Percentiles rank a stretch among this genome's conserved stretches.
These are phyloP conservation scores for Stylophora pistillata DNA, from an alignment of 64 coral and sea anemone species.

Conservation along the genomic window DNA sequence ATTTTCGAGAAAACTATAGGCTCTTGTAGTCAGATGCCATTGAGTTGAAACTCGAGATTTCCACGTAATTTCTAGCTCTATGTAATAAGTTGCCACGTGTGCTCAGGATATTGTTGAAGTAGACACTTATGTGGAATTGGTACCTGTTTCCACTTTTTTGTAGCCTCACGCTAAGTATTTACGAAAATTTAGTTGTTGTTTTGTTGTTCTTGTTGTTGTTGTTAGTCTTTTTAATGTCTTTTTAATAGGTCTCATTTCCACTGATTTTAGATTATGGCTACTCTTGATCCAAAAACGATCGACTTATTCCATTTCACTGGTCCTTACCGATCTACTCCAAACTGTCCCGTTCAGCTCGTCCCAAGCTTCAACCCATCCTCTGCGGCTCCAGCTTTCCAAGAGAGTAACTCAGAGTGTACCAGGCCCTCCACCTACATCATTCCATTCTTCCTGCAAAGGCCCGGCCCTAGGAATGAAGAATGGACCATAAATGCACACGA, in stretches of 20 bases:
- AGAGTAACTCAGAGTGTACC: conserved; percentile 8
- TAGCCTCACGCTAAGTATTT: too few species aligned
- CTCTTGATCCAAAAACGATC: conserved; percentile 70
- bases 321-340: conserved; percentile 71
- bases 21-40: too few species aligned
- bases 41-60: too few species aligned
- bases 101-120: too few species aligned
- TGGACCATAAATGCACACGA: conserved; percentile 69
- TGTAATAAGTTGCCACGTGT: too few species aligned
- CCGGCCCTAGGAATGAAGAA: conserved; percentile 62
- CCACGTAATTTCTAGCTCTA: too few species aligned
- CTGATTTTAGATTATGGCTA: conserved; percentile 59
- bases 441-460: conserved; percentile 72
- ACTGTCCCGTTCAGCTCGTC: conserved; percentile 62
- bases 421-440: conserved; percentile 40
- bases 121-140: too few species aligned
- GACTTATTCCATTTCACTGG: conserved; percentile 81
- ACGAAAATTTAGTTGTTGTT: too few species aligned
- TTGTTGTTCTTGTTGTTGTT: not conserved
- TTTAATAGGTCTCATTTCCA: not conserved
- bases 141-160: too few species aligned
- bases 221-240: not conserved
- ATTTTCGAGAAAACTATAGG: too few species aligned
- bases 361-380: conserved; percentile 77
- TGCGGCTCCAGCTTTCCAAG: conserved; percentile 51